Percentiles rank a stretch among this genome's conserved stretches.
Evolutionary conservation across 2,797 vertebrate genomes (phyloP).

Genomic region (Catostomus latipinnis): DNA sequence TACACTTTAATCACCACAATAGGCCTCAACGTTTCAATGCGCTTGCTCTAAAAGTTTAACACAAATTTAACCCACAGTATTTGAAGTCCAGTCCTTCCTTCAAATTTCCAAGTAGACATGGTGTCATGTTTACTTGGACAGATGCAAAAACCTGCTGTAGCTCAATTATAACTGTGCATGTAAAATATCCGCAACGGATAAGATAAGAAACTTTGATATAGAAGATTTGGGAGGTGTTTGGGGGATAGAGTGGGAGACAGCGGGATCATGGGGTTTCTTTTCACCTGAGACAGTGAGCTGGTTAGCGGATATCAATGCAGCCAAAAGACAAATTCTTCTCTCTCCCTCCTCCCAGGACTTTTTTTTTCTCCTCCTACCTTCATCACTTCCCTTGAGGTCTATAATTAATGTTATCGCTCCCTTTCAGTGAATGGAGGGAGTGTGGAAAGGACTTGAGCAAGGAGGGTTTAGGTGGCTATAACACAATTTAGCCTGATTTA

Average conservation of each 20-base stretch:
- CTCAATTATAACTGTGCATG: not conserved
- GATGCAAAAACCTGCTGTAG: no score
- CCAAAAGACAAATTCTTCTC: conserved; percentile 39
- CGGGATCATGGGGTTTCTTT: not conserved
- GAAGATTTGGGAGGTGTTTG: conserved; percentile 26
- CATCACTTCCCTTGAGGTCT: not conserved
- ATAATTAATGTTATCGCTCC: conserved; percentile 43
- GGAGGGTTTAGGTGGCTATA: conserved; percentile 37
- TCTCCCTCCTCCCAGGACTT: conserved; percentile 22
- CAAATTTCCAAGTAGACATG: no score
- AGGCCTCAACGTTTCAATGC: no score
- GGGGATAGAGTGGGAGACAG: not conserved
- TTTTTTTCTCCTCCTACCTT: conserved; percentile 19
- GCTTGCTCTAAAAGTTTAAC: no score
- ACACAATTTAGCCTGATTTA: conserved; percentile 45
- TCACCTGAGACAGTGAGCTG: conserved; percentile 17
- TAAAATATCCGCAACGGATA: conserved; percentile 17
- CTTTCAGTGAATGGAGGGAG: conserved; percentile 46
- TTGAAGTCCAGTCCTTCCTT: no score
- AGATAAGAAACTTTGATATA: conserved; percentile 22
- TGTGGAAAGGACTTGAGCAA: conserved; percentile 20
- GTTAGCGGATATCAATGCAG: conserved; percentile 21
- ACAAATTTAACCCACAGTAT: no score
- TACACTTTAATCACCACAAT: no score
- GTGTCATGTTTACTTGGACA: no score